Evolutionary conservation across 2,113 vertebrate genomes (phyloP).

Genomic region (Platanista minor): DNA sequence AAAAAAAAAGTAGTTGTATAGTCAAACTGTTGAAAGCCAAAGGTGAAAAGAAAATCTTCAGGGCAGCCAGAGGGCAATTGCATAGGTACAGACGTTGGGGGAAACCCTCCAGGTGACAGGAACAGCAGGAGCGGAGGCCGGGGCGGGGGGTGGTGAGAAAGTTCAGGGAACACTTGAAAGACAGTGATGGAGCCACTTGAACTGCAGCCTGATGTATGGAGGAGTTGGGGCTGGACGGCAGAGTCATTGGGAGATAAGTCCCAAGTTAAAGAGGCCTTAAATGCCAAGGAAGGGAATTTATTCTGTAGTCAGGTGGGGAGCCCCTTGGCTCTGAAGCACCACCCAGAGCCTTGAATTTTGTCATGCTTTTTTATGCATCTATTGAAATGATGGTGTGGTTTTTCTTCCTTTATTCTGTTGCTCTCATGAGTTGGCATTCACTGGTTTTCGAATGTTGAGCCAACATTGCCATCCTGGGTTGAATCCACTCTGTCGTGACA

Average conservation of each 20-base stretch:
- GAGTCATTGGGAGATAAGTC: neutral
- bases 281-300: no score
- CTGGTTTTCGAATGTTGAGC: neutral
- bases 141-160: neutral
- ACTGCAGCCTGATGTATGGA: rapidly evolving
- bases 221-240: neutral
- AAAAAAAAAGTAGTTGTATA: no score
- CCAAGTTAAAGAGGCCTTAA: neutral
- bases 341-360: neutral
- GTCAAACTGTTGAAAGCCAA: neutral
- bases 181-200: rapidly evolving
- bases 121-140: neutral
- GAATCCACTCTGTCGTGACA: neutral
- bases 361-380: neutral
- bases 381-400: neutral
- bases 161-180: rapidly evolving
- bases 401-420: neutral
- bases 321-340: no score
- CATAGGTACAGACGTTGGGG: rapidly evolving
- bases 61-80: neutral
- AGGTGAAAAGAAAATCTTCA: neutral
- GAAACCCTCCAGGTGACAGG: neutral
- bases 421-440: neutral
- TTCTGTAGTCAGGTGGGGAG: neutral
- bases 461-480: neutral